Evolutionary conservation across 2,113 vertebrate species (phyloP).

Genomic region (Progne subis): DNA sequence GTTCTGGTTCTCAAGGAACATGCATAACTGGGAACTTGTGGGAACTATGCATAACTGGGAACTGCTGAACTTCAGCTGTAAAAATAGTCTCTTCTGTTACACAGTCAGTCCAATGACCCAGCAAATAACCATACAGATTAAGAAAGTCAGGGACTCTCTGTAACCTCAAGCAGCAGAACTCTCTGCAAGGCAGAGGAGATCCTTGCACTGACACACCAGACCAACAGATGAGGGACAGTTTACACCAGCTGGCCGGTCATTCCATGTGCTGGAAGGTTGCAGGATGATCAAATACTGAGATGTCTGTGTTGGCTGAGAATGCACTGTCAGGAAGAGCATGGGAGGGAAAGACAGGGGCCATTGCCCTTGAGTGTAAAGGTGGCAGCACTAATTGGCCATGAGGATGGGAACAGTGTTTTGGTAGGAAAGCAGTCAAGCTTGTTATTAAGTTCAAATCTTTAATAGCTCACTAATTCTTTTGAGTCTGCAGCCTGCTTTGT

Average conservation of each 20-base stretch:
- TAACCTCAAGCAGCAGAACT: background rate
- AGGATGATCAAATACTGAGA: background rate
- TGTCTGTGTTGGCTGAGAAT: background rate
- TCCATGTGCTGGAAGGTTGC: background rate
- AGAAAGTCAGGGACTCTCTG: background rate
- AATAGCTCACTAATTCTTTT: conserved; percentile 47
- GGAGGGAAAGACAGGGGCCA: background rate
- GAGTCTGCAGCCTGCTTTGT: conserved; percentile 20
- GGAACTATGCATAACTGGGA: background rate
- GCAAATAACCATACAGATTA: background rate
- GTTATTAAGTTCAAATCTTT: conserved; percentile 52
- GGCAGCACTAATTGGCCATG: conserved; percentile 26
- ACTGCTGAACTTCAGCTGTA: background rate
- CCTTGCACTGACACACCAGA: background rate
- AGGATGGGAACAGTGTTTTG: conserved; percentile 11
- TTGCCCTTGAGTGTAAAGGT: conserved; percentile 4
- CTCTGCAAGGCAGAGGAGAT: accelerated
- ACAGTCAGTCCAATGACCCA: accelerated
- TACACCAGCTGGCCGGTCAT: background rate
- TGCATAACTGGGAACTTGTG: background rate
- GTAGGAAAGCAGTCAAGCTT: conserved; percentile 28
- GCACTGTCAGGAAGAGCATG: background rate
- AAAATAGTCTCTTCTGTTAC: background rate
- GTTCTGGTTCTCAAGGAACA: background rate
- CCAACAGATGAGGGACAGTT: background rate